These are phyloP conservation scores for Zygothrica quintamaculata DNA, from an alignment of 2,888 invertebrate species.

Conservation along the genomic window DNA sequence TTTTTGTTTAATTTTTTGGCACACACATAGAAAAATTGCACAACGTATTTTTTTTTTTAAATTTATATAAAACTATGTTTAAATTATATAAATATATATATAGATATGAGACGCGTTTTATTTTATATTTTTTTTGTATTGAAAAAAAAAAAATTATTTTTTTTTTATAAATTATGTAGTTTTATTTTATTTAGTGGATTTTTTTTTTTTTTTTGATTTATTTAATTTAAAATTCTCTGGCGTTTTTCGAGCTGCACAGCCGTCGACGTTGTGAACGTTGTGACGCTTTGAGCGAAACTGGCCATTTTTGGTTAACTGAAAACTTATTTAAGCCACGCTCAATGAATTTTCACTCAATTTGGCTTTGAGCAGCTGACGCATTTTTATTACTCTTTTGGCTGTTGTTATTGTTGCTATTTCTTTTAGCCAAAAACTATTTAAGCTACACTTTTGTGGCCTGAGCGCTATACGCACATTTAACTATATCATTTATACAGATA, in stretches of 20 bases:
- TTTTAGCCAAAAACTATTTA: too few relatives aligned
- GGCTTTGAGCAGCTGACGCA: constrained; percentile 45
- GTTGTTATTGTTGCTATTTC: constrained; percentile 5
- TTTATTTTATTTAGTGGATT: constrained; percentile 39
- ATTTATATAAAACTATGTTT: too few relatives aligned
- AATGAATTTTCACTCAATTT: constrained; percentile 56
- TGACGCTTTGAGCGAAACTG: constrained; percentile 84
- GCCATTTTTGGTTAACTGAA: constrained; percentile 80
- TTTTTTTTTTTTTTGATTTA: constrained; percentile 9
- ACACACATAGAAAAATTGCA: too few relatives aligned
- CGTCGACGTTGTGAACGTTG: constrained; percentile 80
- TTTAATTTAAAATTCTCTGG: constrained; percentile 22
- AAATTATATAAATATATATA: too few relatives aligned
- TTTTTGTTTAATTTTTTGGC: too few relatives aligned
- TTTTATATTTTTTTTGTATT: neutral
- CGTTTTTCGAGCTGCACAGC: constrained; percentile 41
- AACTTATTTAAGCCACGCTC: constrained; percentile 83
- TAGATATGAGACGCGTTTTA: neutral
- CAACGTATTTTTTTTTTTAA: too few relatives aligned
- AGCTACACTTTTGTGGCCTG: constrained; percentile 19
- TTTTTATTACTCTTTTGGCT: constrained; percentile 34
- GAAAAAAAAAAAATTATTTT: neutral
- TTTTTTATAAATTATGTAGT: too few relatives aligned
- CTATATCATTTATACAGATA: constrained; percentile 12
- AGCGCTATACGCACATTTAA: constrained; percentile 9